Evolutionary conservation across 2,888 invertebrate genomes (phyloP).

Genomic region (Ormyrus nitidulus): DNA sequence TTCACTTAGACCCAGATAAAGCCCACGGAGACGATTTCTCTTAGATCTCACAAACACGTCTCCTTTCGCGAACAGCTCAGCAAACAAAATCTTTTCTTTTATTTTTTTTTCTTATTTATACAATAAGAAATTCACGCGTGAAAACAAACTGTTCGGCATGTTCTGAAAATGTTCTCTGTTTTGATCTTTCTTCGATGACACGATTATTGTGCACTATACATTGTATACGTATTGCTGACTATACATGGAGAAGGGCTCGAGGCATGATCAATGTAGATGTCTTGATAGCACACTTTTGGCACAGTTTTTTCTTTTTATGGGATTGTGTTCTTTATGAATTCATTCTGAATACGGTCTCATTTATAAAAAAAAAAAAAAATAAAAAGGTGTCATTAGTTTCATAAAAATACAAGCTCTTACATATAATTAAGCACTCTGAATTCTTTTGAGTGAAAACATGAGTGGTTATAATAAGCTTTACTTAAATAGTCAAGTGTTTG

Average conservation of each 20-base stretch:
- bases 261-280: conserved; percentile 70
- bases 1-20: conserved; percentile 28
- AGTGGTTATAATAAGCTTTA: background rate
- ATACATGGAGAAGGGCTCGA: conserved; percentile 64
- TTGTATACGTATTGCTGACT: conserved; percentile 36
- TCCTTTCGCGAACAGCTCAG: background rate
- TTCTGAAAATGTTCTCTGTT: conserved; percentile 40
- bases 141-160: conserved; percentile 48
- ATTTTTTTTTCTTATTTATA: background rate
- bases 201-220: conserved; percentile 42
- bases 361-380: conserved; percentile 18
- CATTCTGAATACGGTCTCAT: conserved; percentile 50
- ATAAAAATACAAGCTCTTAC: conserved; percentile 45
- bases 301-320: conserved; percentile 60
- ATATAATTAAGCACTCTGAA: conserved; percentile 43
- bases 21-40: conserved; percentile 2
- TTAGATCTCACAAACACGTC: conserved; percentile 17
- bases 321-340: conserved; percentile 52
- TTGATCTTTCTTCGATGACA: conserved; percentile 41
- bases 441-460: conserved; percentile 24
- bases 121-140: background rate
- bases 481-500: background rate
- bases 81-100: conserved; percentile 5
- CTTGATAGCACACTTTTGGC: conserved; percentile 65
- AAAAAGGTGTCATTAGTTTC: conserved; percentile 50